A percentile compares a stretch with the other conserved stretches of the same genome.
These are phyloP conservation scores for Scomber colias DNA, from an alignment of 2,113 vertebrate genomes.

Conservation along the genomic window DNA sequence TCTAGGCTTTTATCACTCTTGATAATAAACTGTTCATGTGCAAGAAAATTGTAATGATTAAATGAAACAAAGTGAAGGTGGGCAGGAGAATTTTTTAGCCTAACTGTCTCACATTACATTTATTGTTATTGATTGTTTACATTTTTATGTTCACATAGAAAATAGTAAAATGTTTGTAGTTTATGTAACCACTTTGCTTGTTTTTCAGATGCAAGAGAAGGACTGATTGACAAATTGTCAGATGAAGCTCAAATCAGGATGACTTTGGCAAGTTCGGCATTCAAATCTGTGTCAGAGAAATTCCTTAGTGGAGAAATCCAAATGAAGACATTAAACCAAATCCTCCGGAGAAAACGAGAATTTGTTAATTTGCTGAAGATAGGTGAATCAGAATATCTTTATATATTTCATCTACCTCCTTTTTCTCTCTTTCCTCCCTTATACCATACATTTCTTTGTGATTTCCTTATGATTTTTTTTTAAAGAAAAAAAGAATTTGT, in stretches of 20 bases:
- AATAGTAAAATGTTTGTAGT: neutral
- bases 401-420: neutral
- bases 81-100: neutral
- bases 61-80: neutral
- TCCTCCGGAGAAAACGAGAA: neutral
- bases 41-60: neutral
- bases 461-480: too few relatives aligned
- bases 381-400: neutral
- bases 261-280: constrained; percentile 25
- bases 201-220: neutral
- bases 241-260: constrained; percentile 30
- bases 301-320: constrained; percentile 51
- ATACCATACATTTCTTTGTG: too few relatives aligned
- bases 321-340: constrained; percentile 45
- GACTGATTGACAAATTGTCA: neutral
- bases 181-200: neutral
- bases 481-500: too few relatives aligned
- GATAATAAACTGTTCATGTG: too few relatives aligned
- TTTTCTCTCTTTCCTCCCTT: neutral
- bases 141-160: neutral
- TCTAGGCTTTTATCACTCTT: neutral
- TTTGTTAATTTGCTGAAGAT: constrained; percentile 35
- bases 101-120: neutral
- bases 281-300: constrained; percentile 27
- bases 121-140: neutral